Evolutionary conservation across 2,113 vertebrate species (phyloP), one percentile per base, ranked within the genome.

Genomic region (Turdus rufiventris): DNA sequence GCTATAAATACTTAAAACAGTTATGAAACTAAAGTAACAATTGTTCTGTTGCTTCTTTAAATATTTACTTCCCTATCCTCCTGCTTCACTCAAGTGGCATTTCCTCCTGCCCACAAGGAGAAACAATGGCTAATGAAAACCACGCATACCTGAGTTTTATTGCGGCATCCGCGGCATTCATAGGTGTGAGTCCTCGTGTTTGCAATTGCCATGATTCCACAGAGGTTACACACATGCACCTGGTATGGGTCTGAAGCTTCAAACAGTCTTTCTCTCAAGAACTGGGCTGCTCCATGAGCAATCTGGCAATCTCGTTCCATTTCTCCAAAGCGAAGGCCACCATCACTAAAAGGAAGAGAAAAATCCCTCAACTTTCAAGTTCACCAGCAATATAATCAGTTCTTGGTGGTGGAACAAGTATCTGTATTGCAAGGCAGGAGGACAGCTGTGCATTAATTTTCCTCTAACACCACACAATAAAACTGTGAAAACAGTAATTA

Each of bases 271-370:
- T 99, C 99, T 66, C 98, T 97, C 68, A 99, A 96, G 96, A 99
- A 99, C 98, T 99, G 99, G 15, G 99, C 99, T 2, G 99, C 99
- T 42, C 99, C 99, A 2, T 99, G 99, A 95, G 99, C 99, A 43
- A 99, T 99, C 97, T 99, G 99, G 97, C 99, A 99, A 14, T 99
- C 99, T 25, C 99, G 98, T 91, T 99, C 99, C 99, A 99, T 99
- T 98, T 99, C 99, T 45, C 99, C 99, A 67, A 99, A 99, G 70
- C 99, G 99, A 75, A 99, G 97, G 45, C 99, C 99, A 18, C 99
- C 99, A 34, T 99, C 99, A 12, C 99, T 99, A 91, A 42, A 28
- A 76, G 45, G 68, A 62, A 14, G 24, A 29, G 42, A 33, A 23
- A 74, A 67, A n/a, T 1, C 10, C 7, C 9, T 24, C 45, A 71